Percentiles rank a stretch among this genome's conserved stretches.
Evolutionary conservation across 2,888 invertebrate species (phyloP).

Genomic region (Ochlodes sylvanus): DNA sequence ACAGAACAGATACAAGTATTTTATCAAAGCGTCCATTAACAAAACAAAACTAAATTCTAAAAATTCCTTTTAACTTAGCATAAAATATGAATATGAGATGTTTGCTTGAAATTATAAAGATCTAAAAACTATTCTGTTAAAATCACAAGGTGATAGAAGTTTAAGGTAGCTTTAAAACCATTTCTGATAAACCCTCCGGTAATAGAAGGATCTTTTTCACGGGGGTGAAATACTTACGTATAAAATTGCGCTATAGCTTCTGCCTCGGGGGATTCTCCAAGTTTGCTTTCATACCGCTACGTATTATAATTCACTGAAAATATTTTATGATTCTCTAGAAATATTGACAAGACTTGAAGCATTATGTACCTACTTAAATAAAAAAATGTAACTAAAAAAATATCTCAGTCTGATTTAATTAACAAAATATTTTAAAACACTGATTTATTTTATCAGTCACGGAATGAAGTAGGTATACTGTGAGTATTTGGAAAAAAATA

Average conservation of each 20-base stretch:
- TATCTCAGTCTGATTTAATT: no score
- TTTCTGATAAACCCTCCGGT: conserved; percentile 14
- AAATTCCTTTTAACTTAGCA: no score
- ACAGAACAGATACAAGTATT: no score
- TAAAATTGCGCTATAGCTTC: conserved; percentile 20
- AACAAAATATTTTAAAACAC: no score
- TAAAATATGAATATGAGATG: no score
- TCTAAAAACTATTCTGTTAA: not conserved
- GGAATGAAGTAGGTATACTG: no score
- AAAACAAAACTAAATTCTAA: no score
- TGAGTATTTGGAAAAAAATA: no score
- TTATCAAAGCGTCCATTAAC: no score
- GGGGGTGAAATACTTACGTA: conserved; percentile 32
- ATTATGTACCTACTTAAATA: not conserved
- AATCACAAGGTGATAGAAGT: conserved; percentile 5
- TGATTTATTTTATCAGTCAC: no score
- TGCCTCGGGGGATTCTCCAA: conserved; percentile 19
- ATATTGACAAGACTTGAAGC: not conserved
- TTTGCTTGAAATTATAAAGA: no score
- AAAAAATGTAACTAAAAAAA: no score
- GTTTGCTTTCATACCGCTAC: conserved; percentile 19
- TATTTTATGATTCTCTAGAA: not conserved
- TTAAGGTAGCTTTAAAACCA: conserved; percentile 18
- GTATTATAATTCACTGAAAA: conserved; percentile 30
- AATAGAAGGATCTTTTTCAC: conserved; percentile 31